Conservation (phyloP, 1,140 invertebrate species). For the Caenorhabditis brenneri region DNA sequence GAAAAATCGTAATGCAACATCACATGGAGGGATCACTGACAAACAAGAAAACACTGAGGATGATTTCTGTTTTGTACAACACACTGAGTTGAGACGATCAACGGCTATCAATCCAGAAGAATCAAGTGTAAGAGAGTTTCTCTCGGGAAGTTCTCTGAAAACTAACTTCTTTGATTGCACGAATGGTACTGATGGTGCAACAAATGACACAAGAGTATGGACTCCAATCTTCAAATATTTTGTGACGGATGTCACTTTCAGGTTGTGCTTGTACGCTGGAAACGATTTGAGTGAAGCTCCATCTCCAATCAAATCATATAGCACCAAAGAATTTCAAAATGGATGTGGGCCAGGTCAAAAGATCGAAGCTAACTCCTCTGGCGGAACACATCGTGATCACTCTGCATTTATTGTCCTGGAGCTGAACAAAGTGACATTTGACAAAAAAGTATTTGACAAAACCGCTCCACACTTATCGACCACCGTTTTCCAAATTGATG, state of each 20-base stretch:
- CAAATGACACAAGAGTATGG: constrained; percentile 43
- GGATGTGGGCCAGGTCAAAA: constrained; percentile 49
- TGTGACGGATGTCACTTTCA: constrained; percentile 85
- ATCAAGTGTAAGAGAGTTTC: too few relatives aligned
- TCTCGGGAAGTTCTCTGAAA: too few relatives aligned
- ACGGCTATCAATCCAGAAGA: too few relatives aligned
- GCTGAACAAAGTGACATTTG: constrained; percentile 84
- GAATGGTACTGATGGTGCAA: neutral
- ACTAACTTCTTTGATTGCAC: too few relatives aligned
- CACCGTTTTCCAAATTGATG: constrained; percentile 84
- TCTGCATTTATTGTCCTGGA: constrained; percentile 82
- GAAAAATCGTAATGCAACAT: too few relatives aligned
- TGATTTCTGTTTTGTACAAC: too few relatives aligned
- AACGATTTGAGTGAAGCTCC: constrained; percentile 78
- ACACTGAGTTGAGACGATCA: too few relatives aligned
- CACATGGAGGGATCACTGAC: too few relatives aligned
- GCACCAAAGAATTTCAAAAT: constrained; percentile 48
- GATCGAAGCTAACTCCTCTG: constrained; percentile 74
- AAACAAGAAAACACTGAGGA: too few relatives aligned
- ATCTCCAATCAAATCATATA: constrained; percentile 33
- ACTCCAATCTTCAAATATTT: constrained; percentile 81
- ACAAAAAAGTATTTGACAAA: constrained; percentile 85
- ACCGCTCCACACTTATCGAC: constrained; percentile 80
- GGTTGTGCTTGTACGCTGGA: constrained; percentile 91
- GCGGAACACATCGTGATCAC: constrained; percentile 78